Percentiles rank a stretch among this genome's conserved stretches.
Conservation (phyloP, 2,797 vertebrate species). For the Tapera naevia region DNA sequence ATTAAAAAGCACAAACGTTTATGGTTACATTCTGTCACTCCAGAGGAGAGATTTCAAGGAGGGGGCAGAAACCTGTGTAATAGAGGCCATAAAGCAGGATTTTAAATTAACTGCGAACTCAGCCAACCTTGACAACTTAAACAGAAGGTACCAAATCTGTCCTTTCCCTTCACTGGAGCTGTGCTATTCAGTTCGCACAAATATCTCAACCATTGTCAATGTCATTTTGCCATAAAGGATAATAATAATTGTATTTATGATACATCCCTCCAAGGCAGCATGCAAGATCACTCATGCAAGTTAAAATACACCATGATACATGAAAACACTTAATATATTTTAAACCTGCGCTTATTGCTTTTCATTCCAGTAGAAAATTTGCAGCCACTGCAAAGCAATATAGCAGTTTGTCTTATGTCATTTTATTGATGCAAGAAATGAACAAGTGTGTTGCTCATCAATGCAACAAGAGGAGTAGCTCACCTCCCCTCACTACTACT, state of each 20-base stretch:
- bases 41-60: constrained; percentile 4
- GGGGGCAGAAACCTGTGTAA: constrained; percentile 49
- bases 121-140: constrained; percentile 57
- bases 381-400: background rate
- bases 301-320: background rate
- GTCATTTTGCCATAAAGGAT: constrained; percentile 21
- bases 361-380: background rate
- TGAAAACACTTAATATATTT: background rate
- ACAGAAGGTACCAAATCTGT: constrained; percentile 41
- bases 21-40: constrained; percentile 20
- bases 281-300: background rate
- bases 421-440: background rate
- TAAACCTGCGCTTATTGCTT: background rate
- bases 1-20: background rate
- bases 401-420: background rate
- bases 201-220: background rate
- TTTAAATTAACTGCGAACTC: constrained; percentile 61
- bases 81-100: constrained; percentile 51
- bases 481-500: background rate
- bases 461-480: background rate
- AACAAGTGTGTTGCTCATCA: background rate
- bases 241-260: constrained; percentile 39
- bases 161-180: background rate
- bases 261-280: background rate
- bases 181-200: background rate